These are phyloP conservation scores for Pomacea maculata DNA, from an alignment of 1,140 invertebrate genomes.

Conservation along the genomic window DNA sequence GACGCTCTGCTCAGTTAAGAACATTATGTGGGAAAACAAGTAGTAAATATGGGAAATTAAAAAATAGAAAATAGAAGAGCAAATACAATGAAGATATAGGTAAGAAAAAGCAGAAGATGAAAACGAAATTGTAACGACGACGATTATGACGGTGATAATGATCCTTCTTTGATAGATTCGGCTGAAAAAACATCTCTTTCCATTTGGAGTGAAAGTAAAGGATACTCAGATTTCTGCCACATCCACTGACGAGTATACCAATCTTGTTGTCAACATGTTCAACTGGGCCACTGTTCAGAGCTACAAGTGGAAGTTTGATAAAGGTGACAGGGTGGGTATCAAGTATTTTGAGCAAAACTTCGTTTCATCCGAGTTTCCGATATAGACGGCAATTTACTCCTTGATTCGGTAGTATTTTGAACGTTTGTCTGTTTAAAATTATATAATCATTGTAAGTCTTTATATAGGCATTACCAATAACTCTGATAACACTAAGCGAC, in stretches of 20 bases:
- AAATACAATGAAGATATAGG: no score
- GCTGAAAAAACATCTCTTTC: conserved; percentile 30
- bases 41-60: no score
- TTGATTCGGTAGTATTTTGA: neutral
- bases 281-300: conserved; percentile 37
- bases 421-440: neutral
- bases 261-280: conserved; percentile 29
- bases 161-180: conserved; percentile 10
- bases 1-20: no score
- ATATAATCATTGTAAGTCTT: neutral
- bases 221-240: conserved; percentile 9
- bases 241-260: conserved; percentile 20
- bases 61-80: no score
- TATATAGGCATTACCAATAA: conserved; percentile 20
- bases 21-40: no score
- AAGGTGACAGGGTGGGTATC: conserved; percentile 20
- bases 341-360: no score
- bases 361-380: no score
- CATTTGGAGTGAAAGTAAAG: conserved; percentile 26
- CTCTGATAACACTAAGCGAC: conserved; percentile 28
- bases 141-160: neutral
- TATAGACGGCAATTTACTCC: no score
- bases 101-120: no score
- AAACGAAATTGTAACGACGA: neutral
- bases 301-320: conserved; percentile 38